Percentiles rank a stretch among this genome's conserved stretches.
These are phyloP conservation scores for Torymus auratus DNA, from an alignment of 2,888 invertebrate species.

Conservation along the genomic window DNA sequence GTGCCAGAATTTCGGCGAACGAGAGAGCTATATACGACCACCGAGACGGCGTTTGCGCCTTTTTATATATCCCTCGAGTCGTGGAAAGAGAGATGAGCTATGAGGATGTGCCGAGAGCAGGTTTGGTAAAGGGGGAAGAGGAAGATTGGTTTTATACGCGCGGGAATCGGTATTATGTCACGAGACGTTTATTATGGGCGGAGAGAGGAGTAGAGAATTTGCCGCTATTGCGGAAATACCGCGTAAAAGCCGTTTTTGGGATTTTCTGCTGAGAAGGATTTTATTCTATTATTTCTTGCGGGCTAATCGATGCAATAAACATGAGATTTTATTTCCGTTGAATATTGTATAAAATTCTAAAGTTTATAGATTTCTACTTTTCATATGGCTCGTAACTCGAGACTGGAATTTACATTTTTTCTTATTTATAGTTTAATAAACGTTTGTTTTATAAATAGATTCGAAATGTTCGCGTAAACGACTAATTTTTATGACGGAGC, in stretches of 20 bases:
- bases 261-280: not conserved
- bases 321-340: no score
- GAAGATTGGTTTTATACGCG: slow-evolving; percentile 13
- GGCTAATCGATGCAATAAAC: no score
- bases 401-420: no score
- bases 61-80: slow-evolving; percentile 20
- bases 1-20: slow-evolving; percentile 42
- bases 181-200: slow-evolving; percentile 18
- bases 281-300: no score
- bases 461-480: no score
- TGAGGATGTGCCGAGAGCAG: not conserved
- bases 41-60: slow-evolving; percentile 20
- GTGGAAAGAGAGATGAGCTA: not conserved
- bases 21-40: not conserved
- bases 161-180: slow-evolving; percentile 45
- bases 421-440: no score
- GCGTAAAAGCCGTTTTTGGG: slow-evolving; percentile 2
- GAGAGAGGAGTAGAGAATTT: not conserved
- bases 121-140: not conserved
- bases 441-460: no score
- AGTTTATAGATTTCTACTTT: no score
- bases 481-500: no score
- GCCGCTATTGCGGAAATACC: slow-evolving; percentile 21
- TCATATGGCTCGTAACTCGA: no score
- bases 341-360: no score